Base-by-base conservation (phyloP, 64 coral and sea anemone species). In the Dendronephthya gigantea region DNA sequence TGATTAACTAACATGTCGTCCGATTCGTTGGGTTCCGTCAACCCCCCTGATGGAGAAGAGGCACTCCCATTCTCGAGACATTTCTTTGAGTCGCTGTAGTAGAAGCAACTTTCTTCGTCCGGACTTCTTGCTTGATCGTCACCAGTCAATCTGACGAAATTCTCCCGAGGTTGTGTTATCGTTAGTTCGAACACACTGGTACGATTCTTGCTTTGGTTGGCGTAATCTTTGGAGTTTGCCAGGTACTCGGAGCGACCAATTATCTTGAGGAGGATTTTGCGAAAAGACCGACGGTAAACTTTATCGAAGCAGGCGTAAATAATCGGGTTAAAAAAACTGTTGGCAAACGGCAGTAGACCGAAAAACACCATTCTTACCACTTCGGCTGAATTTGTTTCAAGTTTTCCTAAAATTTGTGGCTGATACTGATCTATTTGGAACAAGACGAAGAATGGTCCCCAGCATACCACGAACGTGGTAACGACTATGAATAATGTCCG, bases 401-500 rank as follows among this genome's bases (percentile, higher is more conserved):
- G 30, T 79, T 34, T 39, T 12, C 22, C 28, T 12, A 79, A 16
- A 14, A 29, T 39, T 15, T 13, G 5, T 36, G 72, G 72, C 2
- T 39, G 30, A 39, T 79, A 9, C 28, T 79, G 72, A 0, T 5
- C 32, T 11, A 79, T 79, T 34, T 36, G 72, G 22, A 79, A 79
- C 19, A 79, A 16, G 9, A 39, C 36, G 29, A 79, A 79, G 32
- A 79, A 79, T 29, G 72, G 72, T 36, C 72, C 72, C 72, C 72
- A 79, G 36, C 72, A 79, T 28, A 79, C 17, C 14, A 79, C 36
- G 22, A 79, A 79, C 2, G 72, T 79, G 72, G 30, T 79, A 14
- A 79, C 72, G 72, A 79, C 72, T 15, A 79, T 79, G 36, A 79
- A 79, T 39, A 79, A 79, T 15, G 72, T 79, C 17, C 72, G 72